phyloP scores from a whole-genome alignment of 2,888 invertebrate species.

The Laothoe populi region DNA sequence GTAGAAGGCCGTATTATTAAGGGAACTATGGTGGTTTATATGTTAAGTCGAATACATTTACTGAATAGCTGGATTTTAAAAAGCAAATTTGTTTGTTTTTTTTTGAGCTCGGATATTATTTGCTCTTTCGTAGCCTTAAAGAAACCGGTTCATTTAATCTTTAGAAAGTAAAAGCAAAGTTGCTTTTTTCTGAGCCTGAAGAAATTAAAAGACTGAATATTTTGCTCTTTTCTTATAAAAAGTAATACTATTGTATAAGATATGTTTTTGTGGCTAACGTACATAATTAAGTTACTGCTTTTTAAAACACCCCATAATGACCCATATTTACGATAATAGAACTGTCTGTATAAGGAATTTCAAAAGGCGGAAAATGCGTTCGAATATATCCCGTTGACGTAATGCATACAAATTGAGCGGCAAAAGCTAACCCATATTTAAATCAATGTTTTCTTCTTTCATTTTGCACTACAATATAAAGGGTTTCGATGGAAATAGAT shows the following conservation, averaged over 20 bases:
- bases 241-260: no score
- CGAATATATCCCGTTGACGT: background rate
- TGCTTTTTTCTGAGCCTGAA: no score
- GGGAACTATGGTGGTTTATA: background rate
- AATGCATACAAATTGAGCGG: slow-evolving; percentile 19
- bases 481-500: background rate
- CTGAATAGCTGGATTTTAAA: background rate
- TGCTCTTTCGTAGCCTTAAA: no score
- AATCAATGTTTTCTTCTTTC: slow-evolving; percentile 24
- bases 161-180: no score
- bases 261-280: no score
- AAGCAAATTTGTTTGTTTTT: no score
- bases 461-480: background rate
- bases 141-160: no score
- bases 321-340: background rate
- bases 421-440: slow-evolving; percentile 31
- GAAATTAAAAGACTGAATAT: no score
- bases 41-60: no score
- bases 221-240: no score
- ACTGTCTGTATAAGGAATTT: background rate
- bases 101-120: no score
- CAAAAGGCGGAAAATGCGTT: slow-evolving; percentile 7
- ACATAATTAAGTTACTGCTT: background rate
- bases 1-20: background rate
- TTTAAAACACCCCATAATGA: background rate